These are phyloP conservation scores for Ancistrus triradiatus DNA, from an alignment of 2,113 vertebrate species.

Conservation along the genomic window DNA sequence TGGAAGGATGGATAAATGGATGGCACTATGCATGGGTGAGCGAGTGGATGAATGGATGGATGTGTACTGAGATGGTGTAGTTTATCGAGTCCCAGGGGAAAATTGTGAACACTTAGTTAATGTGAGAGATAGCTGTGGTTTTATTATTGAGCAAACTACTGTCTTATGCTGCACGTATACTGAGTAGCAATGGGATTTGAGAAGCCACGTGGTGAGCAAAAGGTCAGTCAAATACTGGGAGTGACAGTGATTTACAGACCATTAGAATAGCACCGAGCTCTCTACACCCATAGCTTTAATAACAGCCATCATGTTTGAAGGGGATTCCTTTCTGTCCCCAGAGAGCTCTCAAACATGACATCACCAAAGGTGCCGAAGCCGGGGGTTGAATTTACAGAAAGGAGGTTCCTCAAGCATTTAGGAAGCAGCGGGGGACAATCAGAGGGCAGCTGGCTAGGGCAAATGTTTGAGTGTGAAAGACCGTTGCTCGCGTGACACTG, in stretches of 20 bases:
- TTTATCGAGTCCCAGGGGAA: too few relatives aligned
- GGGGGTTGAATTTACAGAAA: constrained; percentile 35
- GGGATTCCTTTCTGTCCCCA: neutral
- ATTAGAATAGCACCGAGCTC: constrained; percentile 3
- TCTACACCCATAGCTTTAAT: too few relatives aligned
- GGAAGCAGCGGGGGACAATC: constrained; percentile 16
- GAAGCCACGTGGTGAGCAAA: neutral
- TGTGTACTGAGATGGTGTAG: too few relatives aligned
- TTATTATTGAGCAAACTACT: too few relatives aligned
- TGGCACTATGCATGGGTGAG: too few relatives aligned
- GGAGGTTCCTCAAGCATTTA: constrained; percentile 42
- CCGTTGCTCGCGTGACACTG: constrained; percentile 53
- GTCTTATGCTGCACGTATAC: too few relatives aligned
- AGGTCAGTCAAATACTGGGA: neutral
- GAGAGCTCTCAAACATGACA: constrained; percentile 24
- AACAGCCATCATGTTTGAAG: too few relatives aligned
- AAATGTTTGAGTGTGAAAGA: constrained; percentile 17
- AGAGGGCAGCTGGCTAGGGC: neutral
- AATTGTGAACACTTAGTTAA: too few relatives aligned
- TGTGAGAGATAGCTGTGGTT: too few relatives aligned
- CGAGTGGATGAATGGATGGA: too few relatives aligned
- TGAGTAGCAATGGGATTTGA: too few relatives aligned
- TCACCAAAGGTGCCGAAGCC: constrained; percentile 42
- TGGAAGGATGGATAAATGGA: too few relatives aligned
- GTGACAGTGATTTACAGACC: constrained; percentile 7